These are phyloP conservation scores for Neomonachus schauinslandi DNA, from an alignment of 2,113 vertebrate genomes.

Conservation along the genomic window DNA sequence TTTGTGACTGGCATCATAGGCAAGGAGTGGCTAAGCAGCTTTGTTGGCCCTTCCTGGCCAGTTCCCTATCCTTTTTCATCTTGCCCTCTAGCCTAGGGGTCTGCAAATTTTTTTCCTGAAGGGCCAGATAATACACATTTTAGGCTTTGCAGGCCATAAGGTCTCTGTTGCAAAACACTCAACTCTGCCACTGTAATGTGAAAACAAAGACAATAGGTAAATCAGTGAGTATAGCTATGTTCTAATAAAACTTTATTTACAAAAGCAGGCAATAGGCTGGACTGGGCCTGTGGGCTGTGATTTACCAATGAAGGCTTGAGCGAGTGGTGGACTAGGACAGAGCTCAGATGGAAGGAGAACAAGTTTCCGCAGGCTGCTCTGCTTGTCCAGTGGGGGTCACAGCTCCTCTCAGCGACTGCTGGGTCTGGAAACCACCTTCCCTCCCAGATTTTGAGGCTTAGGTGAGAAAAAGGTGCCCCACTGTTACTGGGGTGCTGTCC, in stretches of 20 bases:
- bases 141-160: neutral
- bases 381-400: neutral
- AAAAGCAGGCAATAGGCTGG: neutral
- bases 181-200: neutral
- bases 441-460: neutral
- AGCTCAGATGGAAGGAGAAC: neutral
- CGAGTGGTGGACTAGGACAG: no score
- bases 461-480: neutral
- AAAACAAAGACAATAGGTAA: neutral
- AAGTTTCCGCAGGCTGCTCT: neutral
- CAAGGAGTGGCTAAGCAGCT: no score
- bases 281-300: neutral
- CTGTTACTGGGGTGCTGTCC: neutral
- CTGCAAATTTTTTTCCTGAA: neutral
- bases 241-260: neutral
- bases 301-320: neutral
- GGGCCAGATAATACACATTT: neutral
- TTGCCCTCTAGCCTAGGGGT: neutral
- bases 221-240: no score
- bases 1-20: neutral
- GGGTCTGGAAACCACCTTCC: neutral
- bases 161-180: neutral
- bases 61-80: neutral
- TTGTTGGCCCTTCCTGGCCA: rapidly evolving
- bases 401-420: neutral